A percentile compares a stretch with the other conserved stretches of the same genome.
Evolutionary conservation across 2,113 vertebrate species (phyloP).

Genomic region (Melanotaenia duboulayi): DNA sequence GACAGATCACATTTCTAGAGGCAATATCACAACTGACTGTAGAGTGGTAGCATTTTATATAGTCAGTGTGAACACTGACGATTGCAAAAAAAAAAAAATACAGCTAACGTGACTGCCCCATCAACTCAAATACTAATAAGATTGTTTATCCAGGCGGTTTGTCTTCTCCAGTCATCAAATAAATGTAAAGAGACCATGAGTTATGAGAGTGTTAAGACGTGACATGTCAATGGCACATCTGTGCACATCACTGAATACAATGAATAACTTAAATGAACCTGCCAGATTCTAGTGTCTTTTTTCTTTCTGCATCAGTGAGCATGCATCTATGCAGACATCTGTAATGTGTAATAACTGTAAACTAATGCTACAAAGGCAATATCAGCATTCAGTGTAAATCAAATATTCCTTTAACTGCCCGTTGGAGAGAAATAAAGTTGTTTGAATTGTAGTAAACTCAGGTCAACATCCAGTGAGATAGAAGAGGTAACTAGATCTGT

Average conservation of each 20-base stretch:
- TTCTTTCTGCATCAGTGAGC: background rate
- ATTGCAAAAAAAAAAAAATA: slow-evolving; percentile 1
- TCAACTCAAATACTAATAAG: background rate
- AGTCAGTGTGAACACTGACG: background rate
- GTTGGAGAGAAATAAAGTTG: too few species aligned
- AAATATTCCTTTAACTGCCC: too few species aligned
- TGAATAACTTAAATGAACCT: background rate
- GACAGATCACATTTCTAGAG: slow-evolving; percentile 26
- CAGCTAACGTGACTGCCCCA: background rate
- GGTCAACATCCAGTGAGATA: background rate
- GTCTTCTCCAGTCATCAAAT: background rate
- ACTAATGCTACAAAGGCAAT: too few species aligned
- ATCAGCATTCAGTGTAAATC: too few species aligned
- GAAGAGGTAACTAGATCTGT: too few species aligned
- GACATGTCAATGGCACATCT: background rate
- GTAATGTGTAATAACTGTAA: background rate
- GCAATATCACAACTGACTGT: slow-evolving; percentile 4
- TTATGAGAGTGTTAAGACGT: background rate
- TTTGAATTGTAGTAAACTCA: too few species aligned
- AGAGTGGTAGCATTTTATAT: background rate
- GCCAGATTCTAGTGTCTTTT: background rate
- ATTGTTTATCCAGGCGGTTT: slow-evolving; percentile 5
- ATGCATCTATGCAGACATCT: background rate
- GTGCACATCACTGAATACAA: background rate
- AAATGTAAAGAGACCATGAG: background rate